Base-by-base conservation (phyloP, 2,113 vertebrate species). In the Pseudorectes ferrugineus region DNA sequence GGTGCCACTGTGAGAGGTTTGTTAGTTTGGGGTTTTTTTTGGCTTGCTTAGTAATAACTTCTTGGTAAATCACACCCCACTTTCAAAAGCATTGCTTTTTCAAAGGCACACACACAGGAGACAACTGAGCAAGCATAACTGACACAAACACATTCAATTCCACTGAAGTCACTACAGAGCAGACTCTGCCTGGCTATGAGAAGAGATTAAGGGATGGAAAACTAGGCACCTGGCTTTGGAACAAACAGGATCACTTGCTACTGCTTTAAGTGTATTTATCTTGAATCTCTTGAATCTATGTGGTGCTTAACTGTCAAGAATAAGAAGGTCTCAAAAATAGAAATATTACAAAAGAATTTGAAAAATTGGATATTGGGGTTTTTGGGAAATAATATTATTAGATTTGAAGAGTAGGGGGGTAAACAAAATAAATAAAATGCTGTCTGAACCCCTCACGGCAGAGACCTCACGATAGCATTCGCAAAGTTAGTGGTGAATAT, bases 401-500 rank as follows among this genome's bases (percentile, higher is more conserved):
- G 18, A 66, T 35, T 83, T 78, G 35, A 40, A 38, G 10, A 10
- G 7, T 0, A 1, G 31, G 15, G 4, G 2, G 3, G 2, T 29
- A 63, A 70, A 55, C 15, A 4, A 72, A 95, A 77, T 28, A 1
- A 66, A 46, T 58, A 12, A 85, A 8, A 14, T 42, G 26, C 17
- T 29, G 22, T 9, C 42, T 82, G 40, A 82, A 72, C 12, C 31
- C 6, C 11, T 3, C 31, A 57, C 11, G 6, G 14, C 48, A 82
- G 18, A 15, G 25, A 20, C 18, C 23, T 16, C 25, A 63, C 0
- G 0, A 42, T 6, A 43, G 43, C 59, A 46, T 58, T n/a, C 0
- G 0, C 19, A 40, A 46, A 73, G 38, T 25, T 58, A 58, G 31
- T 3, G 3, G 61, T 0, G 0, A 82, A 5, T n/a, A 49, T 26